Base-by-base conservation (phyloP, 2,797 vertebrate species). In the Poeciliopsis gracilis region DNA sequence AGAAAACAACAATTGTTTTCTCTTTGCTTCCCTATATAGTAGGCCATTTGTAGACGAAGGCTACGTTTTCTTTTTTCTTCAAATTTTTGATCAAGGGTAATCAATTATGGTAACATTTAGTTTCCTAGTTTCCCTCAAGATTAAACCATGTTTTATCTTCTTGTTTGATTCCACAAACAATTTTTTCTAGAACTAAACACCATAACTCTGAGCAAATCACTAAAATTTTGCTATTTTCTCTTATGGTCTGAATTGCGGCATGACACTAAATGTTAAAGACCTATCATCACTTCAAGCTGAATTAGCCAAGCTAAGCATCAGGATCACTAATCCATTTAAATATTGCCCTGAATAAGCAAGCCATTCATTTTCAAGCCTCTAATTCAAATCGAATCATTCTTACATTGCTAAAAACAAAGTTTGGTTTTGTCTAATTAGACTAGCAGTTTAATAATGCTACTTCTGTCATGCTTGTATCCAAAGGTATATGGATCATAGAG, bases 1-100 rank as follows among this genome's bases (percentile, higher is more conserved):
- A 85, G 82, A 72, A 77, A 89, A 89, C 86, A 89, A 89, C 86
- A 84, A 30, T 74, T 74, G 85, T 49, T 59, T 83, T 83, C 80
- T 76, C 85, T 63, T 72, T 77, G 9, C 83, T 63, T 67, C 74
- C 57, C 79, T 74, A 5, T 38, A 38, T 38, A 45, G 33, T 13
- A 43, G 38, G 49, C 76, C 81, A 33, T 76, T 75, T 76, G 63
- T 77, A 89, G 82, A 87, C 46, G 76, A 71, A 87, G 67, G 70
- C 18, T 51, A 51, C 20, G 47, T 25, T 53, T 28, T 13, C 28
- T 57, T 28, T 28, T 59, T 13, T n/a, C 6, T 11, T 46, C 13
- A n/a, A 13, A 30, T 59, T 1, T 59, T 30, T 59, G 25, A 13
- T 6, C 84, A 76, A 82, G 77, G 4, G 76, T 55, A 11, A 38